A percentile compares a stretch with the other conserved stretches of the same genome.
phyloP scores from a whole-genome alignment of 2,113 vertebrate species.

The Poecile atricapillus region DNA sequence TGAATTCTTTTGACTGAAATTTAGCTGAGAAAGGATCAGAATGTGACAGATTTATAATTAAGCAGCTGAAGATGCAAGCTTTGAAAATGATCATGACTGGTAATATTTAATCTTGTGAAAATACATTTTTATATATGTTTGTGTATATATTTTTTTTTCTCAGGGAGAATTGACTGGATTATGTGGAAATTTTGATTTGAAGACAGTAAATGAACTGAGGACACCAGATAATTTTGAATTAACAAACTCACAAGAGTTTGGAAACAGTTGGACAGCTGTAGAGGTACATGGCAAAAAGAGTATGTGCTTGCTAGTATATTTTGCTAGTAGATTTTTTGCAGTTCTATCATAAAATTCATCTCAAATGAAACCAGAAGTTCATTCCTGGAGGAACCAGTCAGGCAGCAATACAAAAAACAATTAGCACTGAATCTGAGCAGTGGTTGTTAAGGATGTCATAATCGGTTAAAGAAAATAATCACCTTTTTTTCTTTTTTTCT shows the following conservation, averaged over 20 bases:
- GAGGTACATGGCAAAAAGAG: conserved; percentile 71
- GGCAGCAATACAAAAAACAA: background rate
- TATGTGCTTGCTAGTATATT: background rate
- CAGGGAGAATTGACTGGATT: conserved; percentile 86
- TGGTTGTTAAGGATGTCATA: background rate
- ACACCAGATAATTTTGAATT: conserved; percentile 92
- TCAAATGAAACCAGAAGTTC: background rate
- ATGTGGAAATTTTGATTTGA: conserved; percentile 95
- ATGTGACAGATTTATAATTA: background rate
- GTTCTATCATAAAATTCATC: background rate
- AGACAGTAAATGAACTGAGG: conserved; percentile 92
- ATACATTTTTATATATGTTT: rapidly evolving
- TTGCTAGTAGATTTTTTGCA: background rate
- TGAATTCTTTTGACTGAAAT: background rate
- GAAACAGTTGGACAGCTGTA: conserved; percentile 88
- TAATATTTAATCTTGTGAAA: background rate
- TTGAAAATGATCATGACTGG: rapidly evolving
- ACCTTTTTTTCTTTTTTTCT: background rate
- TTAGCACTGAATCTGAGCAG: too few species aligned
- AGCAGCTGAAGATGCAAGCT: background rate
- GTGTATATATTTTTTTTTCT: background rate
- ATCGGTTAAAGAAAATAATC: background rate
- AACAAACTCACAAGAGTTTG: conserved; percentile 91
- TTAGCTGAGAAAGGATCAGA: background rate
- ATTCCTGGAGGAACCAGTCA: background rate